Conservation (phyloP, 2,113 vertebrate genomes). For the Carettochelys insculpta region DNA sequence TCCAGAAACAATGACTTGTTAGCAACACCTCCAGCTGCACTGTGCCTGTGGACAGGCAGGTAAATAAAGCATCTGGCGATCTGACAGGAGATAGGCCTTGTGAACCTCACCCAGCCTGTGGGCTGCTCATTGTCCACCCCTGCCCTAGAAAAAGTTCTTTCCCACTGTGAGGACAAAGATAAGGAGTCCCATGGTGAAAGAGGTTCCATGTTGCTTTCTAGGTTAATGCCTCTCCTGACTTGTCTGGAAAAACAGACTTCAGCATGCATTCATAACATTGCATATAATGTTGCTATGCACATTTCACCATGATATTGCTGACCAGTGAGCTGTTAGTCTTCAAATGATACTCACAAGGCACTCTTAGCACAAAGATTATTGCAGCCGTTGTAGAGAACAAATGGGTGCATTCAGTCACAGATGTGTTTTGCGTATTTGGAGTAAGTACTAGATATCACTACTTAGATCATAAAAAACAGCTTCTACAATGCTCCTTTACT, state of each 20-base stretch:
- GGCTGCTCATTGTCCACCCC: too few relatives aligned
- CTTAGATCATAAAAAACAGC: slow-evolving; percentile 6
- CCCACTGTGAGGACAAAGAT: background rate
- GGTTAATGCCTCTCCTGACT: background rate
- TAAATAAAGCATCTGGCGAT: too few relatives aligned
- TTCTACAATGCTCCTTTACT: background rate
- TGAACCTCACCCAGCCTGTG: too few relatives aligned
- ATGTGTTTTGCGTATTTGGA: slow-evolving; percentile 3
- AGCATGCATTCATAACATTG: background rate
- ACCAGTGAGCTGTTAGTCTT: background rate
- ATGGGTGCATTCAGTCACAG: background rate
- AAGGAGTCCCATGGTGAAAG: background rate
- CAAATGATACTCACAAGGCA: background rate
- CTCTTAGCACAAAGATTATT: background rate
- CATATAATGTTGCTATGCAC: background rate
- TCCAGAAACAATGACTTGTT: too few relatives aligned
- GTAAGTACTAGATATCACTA: background rate
- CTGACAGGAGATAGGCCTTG: too few relatives aligned
- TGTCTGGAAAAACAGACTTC: background rate
- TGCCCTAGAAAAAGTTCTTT: background rate
- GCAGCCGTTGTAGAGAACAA: background rate
- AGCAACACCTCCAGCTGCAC: too few relatives aligned
- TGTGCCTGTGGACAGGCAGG: too few relatives aligned
- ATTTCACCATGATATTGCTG: background rate
- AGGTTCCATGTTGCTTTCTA: background rate